Evolutionary conservation across 2,113 vertebrate genomes (phyloP).

Genomic region (Lanius collurio): DNA sequence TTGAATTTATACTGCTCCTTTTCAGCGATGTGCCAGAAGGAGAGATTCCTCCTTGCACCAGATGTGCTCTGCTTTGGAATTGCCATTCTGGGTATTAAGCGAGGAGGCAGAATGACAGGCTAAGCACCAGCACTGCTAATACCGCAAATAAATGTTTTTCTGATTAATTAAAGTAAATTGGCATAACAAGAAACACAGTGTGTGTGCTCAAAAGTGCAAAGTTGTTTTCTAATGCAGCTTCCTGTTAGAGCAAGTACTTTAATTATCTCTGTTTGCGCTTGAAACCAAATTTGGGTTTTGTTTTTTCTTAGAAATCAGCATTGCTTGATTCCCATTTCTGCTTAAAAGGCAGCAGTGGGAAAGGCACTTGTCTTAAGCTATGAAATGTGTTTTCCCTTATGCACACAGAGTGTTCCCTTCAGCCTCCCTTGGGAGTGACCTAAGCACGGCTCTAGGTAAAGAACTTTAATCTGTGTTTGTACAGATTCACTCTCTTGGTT

Average conservation of each 20-base stretch:
- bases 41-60: background rate
- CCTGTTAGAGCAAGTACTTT: constrained; percentile 26
- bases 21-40: background rate
- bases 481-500: background rate
- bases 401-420: background rate
- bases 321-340: constrained; percentile 11
- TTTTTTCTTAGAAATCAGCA: constrained; percentile 29
- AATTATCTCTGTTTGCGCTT: constrained; percentile 54
- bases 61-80: background rate
- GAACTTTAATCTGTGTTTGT: constrained; percentile 33
- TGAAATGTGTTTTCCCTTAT: background rate
- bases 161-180: constrained; percentile 64
- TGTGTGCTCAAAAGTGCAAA: background rate
- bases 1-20: background rate
- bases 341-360: background rate
- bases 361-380: background rate
- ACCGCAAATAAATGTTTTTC: constrained; percentile 51
- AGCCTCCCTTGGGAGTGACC: background rate
- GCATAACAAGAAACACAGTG: constrained; percentile 32
- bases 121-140: constrained; percentile 5
- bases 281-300: background rate
- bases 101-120: background rate
- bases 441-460: background rate
- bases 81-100: background rate
- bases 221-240: constrained; percentile 46